Conservation (phyloP, 2,113 vertebrate species). For the Blennius ocellaris region DNA sequence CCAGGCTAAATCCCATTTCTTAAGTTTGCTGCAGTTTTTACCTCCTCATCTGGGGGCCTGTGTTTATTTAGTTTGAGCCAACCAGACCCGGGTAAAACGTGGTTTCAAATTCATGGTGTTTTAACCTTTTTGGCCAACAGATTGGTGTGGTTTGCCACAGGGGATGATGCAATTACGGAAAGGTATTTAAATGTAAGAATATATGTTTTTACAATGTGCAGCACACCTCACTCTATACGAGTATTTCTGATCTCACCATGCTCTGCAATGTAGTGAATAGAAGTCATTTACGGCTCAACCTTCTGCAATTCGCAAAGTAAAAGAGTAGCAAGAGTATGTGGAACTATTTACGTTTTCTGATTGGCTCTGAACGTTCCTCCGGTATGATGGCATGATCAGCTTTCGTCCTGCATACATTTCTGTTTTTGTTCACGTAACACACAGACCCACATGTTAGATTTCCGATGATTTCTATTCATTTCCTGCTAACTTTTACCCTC, state of each 20-base stretch:
- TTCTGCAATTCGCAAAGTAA: not conserved
- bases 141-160: conserved; percentile 55
- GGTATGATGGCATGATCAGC: not conserved
- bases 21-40: conserved; percentile 19
- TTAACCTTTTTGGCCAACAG: conserved; percentile 39
- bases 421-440: not conserved
- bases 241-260: not conserved
- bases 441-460: not conserved
- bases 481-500: no score
- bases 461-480: no score
- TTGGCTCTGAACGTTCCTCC: not conserved
- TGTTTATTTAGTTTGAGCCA: conserved; percentile 62
- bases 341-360: conserved; percentile 19
- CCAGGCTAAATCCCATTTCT: conserved; percentile 36
- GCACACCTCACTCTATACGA: conserved; percentile 7
- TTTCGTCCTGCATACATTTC: not conserved
- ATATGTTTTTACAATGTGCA: conserved; percentile 9
- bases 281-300: conserved; percentile 16
- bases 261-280: not conserved
- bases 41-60: conserved; percentile 12
- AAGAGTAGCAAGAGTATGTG: not conserved
- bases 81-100: conserved; percentile 8
- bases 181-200: conserved; percentile 25
- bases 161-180: conserved; percentile 43
- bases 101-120: conserved; percentile 33